A percentile compares a stretch with the other conserved stretches of the same genome.
phyloP scores from a whole-genome alignment of 2,888 invertebrate species.

The Ashinkailepas kermadecensis region DNA sequence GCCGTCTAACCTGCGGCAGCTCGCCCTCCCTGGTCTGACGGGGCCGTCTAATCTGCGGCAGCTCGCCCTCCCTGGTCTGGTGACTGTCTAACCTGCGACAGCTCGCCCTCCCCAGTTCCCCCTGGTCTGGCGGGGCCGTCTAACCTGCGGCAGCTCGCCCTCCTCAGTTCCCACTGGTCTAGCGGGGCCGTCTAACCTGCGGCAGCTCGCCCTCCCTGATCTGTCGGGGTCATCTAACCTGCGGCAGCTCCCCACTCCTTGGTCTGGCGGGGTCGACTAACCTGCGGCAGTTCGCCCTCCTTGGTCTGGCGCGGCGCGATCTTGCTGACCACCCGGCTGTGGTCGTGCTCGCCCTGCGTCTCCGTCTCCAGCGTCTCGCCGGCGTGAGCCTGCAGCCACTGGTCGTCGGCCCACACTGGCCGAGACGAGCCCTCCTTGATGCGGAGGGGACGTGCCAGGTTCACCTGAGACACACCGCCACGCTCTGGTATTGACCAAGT shows the following conservation, averaged over 20 bases:
- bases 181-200: no score
- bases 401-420: slow-evolving; percentile 97
- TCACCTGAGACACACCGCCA: slow-evolving; percentile 55
- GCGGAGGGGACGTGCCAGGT: slow-evolving; percentile 92
- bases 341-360: slow-evolving; percentile 31
- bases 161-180: neutral
- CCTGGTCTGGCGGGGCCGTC: no score
- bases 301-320: neutral
- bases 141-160: no score
- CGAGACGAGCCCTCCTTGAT: slow-evolving; percentile 91
- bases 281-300: slow-evolving; percentile 18
- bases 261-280: slow-evolving; percentile 1
- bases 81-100: no score
- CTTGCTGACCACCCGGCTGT: neutral
- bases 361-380: slow-evolving; percentile 48
- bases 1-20: slow-evolving; percentile 19
- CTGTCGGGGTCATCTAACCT: no score
- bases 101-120: no score
- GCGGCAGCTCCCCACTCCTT: neutral
- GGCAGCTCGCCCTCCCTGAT: no score
- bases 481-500: no score
- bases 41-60: no score
- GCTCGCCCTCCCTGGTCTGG: no score
- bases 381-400: slow-evolving; percentile 96
- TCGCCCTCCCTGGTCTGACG: neutral